Percentiles rank a stretch among this genome's conserved stretches.
Evolutionary conservation across 1,140 invertebrate genomes (phyloP).

Genomic region (Bombus waltoni): DNA sequence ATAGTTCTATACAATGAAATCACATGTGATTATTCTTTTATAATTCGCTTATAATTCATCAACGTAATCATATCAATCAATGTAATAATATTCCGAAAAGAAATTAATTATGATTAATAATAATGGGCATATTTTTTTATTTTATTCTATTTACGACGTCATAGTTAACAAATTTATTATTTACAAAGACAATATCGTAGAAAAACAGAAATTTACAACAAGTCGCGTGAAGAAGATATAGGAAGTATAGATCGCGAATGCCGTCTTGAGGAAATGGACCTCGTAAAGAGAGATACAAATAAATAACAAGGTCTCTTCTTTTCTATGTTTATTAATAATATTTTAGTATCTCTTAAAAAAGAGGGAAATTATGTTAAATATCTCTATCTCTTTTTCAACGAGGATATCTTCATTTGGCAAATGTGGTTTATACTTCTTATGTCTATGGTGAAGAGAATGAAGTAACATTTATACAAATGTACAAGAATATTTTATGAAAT

Average conservation of each 20-base stretch:
- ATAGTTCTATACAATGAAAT: neutral
- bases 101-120: neutral
- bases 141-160: neutral
- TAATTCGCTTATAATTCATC: neutral
- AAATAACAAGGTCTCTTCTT: too few relatives aligned
- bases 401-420: too few relatives aligned
- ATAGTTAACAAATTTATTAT: constrained; percentile 6
- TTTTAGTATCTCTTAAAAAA: too few relatives aligned
- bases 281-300: too few relatives aligned
- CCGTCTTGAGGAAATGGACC: too few relatives aligned
- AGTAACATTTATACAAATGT: constrained; percentile 27
- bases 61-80: neutral
- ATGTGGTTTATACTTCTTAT: too few relatives aligned
- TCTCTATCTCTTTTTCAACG: too few relatives aligned
- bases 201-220: neutral
- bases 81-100: neutral
- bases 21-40: neutral
- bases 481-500: constrained; percentile 6
- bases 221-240: too few relatives aligned
- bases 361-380: too few relatives aligned
- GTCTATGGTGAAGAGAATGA: neutral
- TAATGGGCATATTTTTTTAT: neutral
- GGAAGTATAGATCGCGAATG: too few relatives aligned
- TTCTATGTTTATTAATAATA: too few relatives aligned
- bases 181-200: constrained; percentile 13